Evolutionary conservation across 2,113 vertebrate genomes (phyloP), one percentile per base, ranked within the genome.

Genomic region (Atrichornis clamosus): DNA sequence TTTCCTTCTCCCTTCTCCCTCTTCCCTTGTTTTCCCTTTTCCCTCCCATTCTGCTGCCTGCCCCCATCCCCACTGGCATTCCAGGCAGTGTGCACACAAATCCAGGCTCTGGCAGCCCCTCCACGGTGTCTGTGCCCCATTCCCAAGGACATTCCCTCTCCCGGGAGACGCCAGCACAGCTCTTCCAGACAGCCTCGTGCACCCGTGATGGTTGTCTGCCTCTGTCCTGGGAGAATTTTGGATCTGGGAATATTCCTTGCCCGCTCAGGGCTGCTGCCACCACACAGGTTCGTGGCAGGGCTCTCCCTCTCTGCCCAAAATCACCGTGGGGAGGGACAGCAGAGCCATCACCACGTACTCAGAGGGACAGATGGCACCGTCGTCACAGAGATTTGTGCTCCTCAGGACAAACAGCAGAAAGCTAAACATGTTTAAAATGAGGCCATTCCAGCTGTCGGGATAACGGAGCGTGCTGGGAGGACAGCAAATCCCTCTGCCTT

Each of bases 221-320:
- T 12, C 19, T 49, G 35, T 13, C 41, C 69, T 8, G 49, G 65
- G 65, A 30, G 78, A 28, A 42, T 22, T 10, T 13, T 15, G 9
- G 2, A 3, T 15, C 56, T 50, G 72, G 72, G 77, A 73, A 62
- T 37, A 6, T 18, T 42, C 55, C 74, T 7, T 11, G 33, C 44
- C 30, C 1, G 0, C 5, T 72, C 53, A 4, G 28, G 41, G 33
- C 44, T 44, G 35, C 67, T 42, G 53, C 35, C n/a, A 5, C 42
- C 2, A 0, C 2, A 0, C 0, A 6, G 18, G 10, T 24, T n/a
- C 41, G 46, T 8, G 28, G 6, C 4, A 18, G 7, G 17, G 1
- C 63, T 56, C 32, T 55, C 49, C 18, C 28, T 14, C 39, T 56
- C 8, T 26, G 46, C 9, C 64, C 60, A 26, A 35, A 33, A 20